A percentile compares a stretch with the other conserved stretches of the same genome.
phyloP scores from a whole-genome alignment of 2,888 invertebrate genomes.

The Leptinotarsa juncta region DNA sequence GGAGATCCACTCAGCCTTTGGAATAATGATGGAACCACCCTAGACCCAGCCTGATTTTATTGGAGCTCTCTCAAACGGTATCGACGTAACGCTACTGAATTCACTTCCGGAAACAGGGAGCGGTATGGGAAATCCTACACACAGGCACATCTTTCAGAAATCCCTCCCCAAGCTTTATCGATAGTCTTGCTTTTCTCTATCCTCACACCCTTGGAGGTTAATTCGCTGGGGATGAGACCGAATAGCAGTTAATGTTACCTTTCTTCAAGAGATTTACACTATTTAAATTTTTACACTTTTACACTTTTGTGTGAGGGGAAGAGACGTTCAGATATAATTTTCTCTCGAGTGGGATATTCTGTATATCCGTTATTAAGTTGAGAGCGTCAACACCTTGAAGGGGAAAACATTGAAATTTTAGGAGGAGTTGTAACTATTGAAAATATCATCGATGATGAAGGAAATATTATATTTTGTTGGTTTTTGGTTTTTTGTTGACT shows the following conservation, averaged over 20 bases:
- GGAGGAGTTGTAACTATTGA: not conserved
- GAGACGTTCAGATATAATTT: slow-evolving; percentile 44
- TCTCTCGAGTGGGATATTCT: slow-evolving; percentile 32
- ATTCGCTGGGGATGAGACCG: slow-evolving; percentile 56
- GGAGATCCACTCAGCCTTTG: not conserved
- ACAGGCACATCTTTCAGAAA: slow-evolving; percentile 24
- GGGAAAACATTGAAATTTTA: not conserved
- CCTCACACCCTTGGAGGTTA: slow-evolving; percentile 52
- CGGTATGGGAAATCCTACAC: slow-evolving; percentile 23
- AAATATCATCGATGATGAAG: no score
- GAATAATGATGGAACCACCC: not conserved
- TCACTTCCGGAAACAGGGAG: slow-evolving; percentile 17
- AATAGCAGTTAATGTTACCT: slow-evolving; percentile 59
- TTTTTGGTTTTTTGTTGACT: no score
- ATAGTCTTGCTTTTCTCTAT: slow-evolving; percentile 32
- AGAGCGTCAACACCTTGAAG: slow-evolving; percentile 22
- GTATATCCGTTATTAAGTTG: slow-evolving; percentile 31
- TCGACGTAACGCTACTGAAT: slow-evolving; percentile 24
- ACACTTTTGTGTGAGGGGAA: slow-evolving; percentile 40
- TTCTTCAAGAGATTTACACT: slow-evolving; percentile 57
- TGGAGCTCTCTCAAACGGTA: not conserved
- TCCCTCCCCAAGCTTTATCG: slow-evolving; percentile 24
- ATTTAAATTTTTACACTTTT: slow-evolving; percentile 57
- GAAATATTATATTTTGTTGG: no score
- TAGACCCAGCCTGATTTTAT: not conserved